Percentiles rank a stretch among this genome's conserved stretches.
Conservation (phyloP, 2,888 invertebrate genomes). For the Amphipyra berbera region DNA sequence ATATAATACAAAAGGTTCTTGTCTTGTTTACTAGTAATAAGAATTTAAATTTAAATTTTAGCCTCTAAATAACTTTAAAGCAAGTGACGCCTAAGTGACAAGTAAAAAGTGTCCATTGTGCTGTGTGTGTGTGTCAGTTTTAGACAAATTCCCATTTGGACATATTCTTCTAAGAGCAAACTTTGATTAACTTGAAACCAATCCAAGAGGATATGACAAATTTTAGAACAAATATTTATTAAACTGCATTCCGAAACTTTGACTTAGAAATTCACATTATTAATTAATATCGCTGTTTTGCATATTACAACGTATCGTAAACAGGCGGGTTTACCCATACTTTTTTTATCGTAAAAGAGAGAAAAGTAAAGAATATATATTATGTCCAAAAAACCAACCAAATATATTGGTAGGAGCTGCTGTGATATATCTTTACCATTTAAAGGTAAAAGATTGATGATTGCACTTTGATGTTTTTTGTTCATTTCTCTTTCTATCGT, state of each 20-base stretch:
- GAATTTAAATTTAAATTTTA: too few relatives aligned
- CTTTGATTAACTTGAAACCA: too few relatives aligned
- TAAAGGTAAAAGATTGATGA: constrained; percentile 40
- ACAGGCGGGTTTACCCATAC: constrained; percentile 49
- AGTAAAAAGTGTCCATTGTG: too few relatives aligned
- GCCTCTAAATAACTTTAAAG: too few relatives aligned
- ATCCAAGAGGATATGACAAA: constrained; percentile 19
- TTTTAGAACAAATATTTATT: constrained; percentile 22
- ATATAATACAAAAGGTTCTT: too few relatives aligned
- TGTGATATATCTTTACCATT: constrained; percentile 31
- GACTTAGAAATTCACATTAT: constrained; percentile 29
- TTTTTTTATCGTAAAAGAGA: constrained; percentile 20
- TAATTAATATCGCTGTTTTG: constrained; percentile 36
- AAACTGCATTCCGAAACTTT: constrained; percentile 33
- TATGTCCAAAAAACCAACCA: neutral
- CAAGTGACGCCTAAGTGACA: too few relatives aligned
- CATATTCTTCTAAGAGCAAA: too few relatives aligned
- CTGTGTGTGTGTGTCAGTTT: too few relatives aligned
- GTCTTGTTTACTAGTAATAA: too few relatives aligned
- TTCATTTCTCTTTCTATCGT: constrained; percentile 19
- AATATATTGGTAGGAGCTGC: constrained; percentile 4
- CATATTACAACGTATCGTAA: constrained; percentile 49
- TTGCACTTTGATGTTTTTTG: constrained; percentile 11
- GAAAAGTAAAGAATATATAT: neutral
- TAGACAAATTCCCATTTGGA: too few relatives aligned